A percentile compares a stretch with the other conserved stretches of the same genome.
Conservation (phyloP, 2,113 vertebrate genomes). For the Neotragus moschatus region DNA sequence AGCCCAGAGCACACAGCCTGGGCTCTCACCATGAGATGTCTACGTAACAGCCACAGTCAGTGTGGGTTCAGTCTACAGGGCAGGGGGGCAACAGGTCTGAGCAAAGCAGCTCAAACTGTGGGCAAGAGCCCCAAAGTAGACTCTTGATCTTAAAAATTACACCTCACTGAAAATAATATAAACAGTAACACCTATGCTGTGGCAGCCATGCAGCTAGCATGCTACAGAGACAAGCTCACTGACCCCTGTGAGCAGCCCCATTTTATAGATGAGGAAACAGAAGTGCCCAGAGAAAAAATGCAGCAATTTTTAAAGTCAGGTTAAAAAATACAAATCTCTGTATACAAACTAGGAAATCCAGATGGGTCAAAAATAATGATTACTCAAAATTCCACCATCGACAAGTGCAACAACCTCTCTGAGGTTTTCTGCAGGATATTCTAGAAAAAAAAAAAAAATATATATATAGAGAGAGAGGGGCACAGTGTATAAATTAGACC, state of each 20-base stretch:
- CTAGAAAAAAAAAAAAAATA: background rate
- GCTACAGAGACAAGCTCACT: background rate
- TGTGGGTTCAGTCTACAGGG: background rate
- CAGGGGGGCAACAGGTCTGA: background rate
- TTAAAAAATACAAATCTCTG: background rate
- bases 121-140: background rate
- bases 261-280: background rate
- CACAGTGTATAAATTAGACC: background rate
- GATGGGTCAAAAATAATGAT: background rate
- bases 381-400: background rate
- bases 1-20: background rate
- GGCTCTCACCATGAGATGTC: background rate
- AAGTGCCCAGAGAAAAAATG: background rate
- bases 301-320: background rate
- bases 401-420: background rate
- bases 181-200: background rate
- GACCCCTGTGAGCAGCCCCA: background rate
- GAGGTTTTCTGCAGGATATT: background rate
- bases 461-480: too few species aligned
- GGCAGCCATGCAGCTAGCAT: background rate
- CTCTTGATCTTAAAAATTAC: background rate
- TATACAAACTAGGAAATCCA: background rate
- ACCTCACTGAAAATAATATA: background rate
- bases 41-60: background rate
- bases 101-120: background rate